These are phyloP conservation scores for Enteromius thamalakanensis DNA, from an alignment of 2,797 vertebrate genomes.

Conservation along the genomic window DNA sequence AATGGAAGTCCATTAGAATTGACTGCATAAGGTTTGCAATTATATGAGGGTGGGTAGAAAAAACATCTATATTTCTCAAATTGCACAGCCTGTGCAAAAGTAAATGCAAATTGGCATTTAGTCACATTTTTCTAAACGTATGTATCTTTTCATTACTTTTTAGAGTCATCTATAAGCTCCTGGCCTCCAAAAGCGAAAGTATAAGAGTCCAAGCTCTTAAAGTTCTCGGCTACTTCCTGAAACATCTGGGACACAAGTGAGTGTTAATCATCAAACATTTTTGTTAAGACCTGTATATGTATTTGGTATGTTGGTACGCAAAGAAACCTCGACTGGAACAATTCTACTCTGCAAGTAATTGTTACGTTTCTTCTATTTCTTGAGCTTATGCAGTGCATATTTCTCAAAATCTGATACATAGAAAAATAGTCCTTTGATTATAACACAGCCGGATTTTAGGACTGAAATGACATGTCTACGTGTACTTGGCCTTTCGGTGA, in stretches of 20 bases:
- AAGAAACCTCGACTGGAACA: not conserved
- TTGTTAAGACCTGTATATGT: not conserved
- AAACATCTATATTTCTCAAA: not conserved
- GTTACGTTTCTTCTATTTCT: not conserved
- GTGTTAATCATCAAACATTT: constrained; percentile 62
- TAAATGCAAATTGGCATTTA: not conserved
- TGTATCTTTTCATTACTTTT: not conserved
- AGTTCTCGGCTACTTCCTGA: constrained; percentile 98
- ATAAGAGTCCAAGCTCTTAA: constrained; percentile 98
- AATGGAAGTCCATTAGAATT: not conserved
- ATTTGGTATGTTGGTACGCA: not conserved
- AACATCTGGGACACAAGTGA: constrained; percentile 99
- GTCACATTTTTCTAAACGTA: not conserved
- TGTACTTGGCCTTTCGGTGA: not conserved
- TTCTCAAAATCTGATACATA: not conserved
- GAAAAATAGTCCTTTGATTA: not conserved
- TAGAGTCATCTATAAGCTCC: constrained; percentile 97
- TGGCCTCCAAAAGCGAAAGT: constrained; percentile 98
- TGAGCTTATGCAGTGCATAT: not conserved
- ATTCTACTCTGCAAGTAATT: not conserved
- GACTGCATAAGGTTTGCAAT: not conserved
- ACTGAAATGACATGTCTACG: not conserved
- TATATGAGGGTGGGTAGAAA: not conserved
- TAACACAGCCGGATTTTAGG: not conserved
- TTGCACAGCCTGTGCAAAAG: not conserved